Conservation (phyloP, 92 coral and sea anemone genomes). For the Actinostola sp. region DNA sequence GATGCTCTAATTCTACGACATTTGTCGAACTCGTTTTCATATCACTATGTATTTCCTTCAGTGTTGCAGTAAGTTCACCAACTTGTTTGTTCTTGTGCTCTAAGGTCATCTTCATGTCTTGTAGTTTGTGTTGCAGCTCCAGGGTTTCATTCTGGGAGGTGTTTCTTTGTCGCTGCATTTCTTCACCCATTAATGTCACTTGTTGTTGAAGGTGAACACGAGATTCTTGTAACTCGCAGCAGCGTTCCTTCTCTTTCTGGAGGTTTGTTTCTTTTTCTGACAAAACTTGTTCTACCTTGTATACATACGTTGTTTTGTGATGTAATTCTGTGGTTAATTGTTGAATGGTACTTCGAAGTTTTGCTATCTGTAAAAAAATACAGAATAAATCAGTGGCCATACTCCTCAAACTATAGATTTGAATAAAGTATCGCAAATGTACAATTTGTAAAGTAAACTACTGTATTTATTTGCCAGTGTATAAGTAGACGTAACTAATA, state of each 20-base stretch:
- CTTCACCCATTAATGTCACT: slow-evolving; percentile 78
- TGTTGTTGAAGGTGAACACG: slow-evolving; percentile 87
- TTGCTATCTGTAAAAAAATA: slow-evolving; percentile 54
- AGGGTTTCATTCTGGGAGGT: slow-evolving; percentile 71
- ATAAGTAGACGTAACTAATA: too few species aligned
- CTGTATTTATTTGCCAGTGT: too few species aligned
- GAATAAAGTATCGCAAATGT: too few species aligned
- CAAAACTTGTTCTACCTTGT: slow-evolving; percentile 71
- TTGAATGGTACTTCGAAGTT: slow-evolving; percentile 74
- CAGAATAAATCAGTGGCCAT: background rate
- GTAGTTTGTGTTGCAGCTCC: slow-evolving; percentile 66
- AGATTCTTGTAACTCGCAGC: slow-evolving; percentile 74
- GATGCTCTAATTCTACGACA: slow-evolving; percentile 89
- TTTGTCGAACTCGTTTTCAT: slow-evolving; percentile 91
- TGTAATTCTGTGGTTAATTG: slow-evolving; percentile 69
- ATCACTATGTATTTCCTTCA: slow-evolving; percentile 90
- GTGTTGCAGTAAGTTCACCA: slow-evolving; percentile 77
- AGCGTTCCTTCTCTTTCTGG: slow-evolving; percentile 75
- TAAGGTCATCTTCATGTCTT: slow-evolving; percentile 73
- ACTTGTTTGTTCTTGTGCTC: slow-evolving; percentile 83
- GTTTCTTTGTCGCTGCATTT: slow-evolving; percentile 80
- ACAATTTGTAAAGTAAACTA: too few species aligned
- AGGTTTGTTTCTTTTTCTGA: slow-evolving; percentile 78
- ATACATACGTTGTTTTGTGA: slow-evolving; percentile 70
- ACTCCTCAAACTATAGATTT: too few species aligned